Evolutionary conservation across 2,888 invertebrate genomes (phyloP).

Genomic region (Acronicta aceris): DNA sequence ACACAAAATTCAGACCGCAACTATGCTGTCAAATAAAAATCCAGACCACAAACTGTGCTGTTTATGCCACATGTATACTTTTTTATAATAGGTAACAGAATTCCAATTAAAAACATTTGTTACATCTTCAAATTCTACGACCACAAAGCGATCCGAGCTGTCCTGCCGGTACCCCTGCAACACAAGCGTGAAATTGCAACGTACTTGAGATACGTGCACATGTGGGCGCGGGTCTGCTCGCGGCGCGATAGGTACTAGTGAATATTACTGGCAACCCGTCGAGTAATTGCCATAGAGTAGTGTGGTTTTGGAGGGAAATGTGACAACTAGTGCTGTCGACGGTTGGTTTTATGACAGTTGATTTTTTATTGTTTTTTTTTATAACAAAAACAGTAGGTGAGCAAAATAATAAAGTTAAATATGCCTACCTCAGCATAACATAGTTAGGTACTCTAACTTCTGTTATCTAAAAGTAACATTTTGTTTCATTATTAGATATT

Average conservation of each 20-base stretch:
- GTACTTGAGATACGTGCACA: conserved; percentile 40
- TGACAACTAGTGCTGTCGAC: conserved; percentile 29
- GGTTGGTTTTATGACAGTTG: background rate
- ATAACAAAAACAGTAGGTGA: too few relatives aligned
- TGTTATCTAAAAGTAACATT: too few relatives aligned
- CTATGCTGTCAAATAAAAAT: too few relatives aligned
- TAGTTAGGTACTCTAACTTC: too few relatives aligned
- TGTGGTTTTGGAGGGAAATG: conserved; percentile 13
- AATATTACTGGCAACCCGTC: conserved; percentile 42
- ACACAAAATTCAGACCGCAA: too few relatives aligned
- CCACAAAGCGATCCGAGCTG: conserved; percentile 15
- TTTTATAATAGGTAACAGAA: conserved; percentile 10
- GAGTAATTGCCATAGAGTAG: conserved; percentile 51
- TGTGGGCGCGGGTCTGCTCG: conserved; percentile 22
- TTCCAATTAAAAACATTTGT: conserved; percentile 46
- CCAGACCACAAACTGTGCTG: too few relatives aligned
- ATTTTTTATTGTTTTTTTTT: too few relatives aligned
- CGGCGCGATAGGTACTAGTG: conserved; percentile 33
- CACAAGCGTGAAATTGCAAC: conserved; percentile 55
- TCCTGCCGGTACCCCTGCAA: conserved; percentile 40
- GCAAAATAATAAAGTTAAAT: too few relatives aligned
- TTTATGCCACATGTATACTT: conserved; percentile 12
- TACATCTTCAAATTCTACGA: conserved; percentile 22
- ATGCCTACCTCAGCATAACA: too few relatives aligned
- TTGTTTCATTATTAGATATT: too few relatives aligned